Conservation (phyloP, 2,888 invertebrate genomes). For the Julus scandinavius region DNA sequence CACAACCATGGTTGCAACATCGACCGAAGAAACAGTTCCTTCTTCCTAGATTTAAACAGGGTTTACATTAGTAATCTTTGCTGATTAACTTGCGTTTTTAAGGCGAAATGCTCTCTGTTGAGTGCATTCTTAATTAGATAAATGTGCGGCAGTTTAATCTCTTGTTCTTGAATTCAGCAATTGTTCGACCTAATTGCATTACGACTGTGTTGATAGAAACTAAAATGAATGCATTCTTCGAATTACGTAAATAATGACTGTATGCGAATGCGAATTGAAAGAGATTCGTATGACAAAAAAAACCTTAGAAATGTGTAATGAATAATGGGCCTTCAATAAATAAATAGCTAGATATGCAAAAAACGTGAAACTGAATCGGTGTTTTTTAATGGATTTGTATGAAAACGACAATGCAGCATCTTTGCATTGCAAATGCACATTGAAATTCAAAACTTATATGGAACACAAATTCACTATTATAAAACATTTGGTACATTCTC, state of each 20-base stretch:
- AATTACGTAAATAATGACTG: background rate
- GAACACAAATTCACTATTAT: no score
- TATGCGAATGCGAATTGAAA: background rate
- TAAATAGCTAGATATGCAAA: background rate
- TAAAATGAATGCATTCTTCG: background rate
- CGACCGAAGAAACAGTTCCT: background rate
- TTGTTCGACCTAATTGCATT: background rate
- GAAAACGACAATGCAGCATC: no score
- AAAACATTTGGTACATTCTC: no score
- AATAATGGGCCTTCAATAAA: background rate
- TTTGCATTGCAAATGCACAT: no score
- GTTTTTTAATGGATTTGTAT: no score
- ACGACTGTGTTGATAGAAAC: background rate
- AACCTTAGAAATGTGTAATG: background rate
- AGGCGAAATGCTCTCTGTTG: background rate
- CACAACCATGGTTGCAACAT: background rate
- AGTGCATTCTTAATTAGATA: conserved; percentile 27
- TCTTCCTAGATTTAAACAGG: background rate
- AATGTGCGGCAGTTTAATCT: background rate
- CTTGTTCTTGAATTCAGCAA: background rate
- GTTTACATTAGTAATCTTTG: background rate
- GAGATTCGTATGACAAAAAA: background rate
- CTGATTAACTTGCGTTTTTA: conserved; percentile 7
- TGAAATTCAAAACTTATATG: no score
- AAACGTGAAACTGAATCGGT: no score